Base-by-base conservation (phyloP, 2,113 vertebrate species). In the Haliaeetus leucogaster region DNA sequence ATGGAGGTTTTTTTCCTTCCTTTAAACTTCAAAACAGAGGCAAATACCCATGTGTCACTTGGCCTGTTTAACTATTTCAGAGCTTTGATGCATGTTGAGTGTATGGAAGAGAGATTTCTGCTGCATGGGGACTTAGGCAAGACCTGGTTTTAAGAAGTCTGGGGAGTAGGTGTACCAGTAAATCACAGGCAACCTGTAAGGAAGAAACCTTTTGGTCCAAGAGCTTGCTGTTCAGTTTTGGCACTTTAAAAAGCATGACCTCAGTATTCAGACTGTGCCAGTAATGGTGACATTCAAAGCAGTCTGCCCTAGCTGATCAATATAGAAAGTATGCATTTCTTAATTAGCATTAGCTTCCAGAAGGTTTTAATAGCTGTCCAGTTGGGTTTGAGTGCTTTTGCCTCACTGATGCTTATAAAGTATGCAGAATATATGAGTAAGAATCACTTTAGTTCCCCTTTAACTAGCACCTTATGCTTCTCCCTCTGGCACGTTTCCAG, bases 11-110 rank as follows among this genome's bases (percentile, higher is more conserved):
- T 89, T 86, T 76, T 10, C 2, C 62, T 76, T 83, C 21, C 26
- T 89, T 82, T 59, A 90, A 89, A 95, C 90, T 93, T 84, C 52
- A 90, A 95, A 88, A 82, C 30, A 71, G n/a, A 90, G 32, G 29
- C 32, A 77, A 85, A 82, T 34, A 77, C 10, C 27, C 65, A 47
- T 58, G 72, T 71, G 56, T 87, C 29, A 20, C 50, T 90, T 59
- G 38, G 16, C 26, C 19, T 89, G 18, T 95, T 97, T 97, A 97
- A 95, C 93, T 94, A 18, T 96, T 95, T 97, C 83, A 89, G 76
- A 81, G 53, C 45, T 77, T 61, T 70, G 13, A 10, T 82, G 6
- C n/a, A 27, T 42, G 6, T 34, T 77, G 36, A 66, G 26, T 8
- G 4, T 68, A 23, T 38, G n/a, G 43, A 85, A 72, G 36, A 90